Evolutionary conservation across 2,113 vertebrate species (phyloP).

Genomic region (Oostethus manadensis): DNA sequence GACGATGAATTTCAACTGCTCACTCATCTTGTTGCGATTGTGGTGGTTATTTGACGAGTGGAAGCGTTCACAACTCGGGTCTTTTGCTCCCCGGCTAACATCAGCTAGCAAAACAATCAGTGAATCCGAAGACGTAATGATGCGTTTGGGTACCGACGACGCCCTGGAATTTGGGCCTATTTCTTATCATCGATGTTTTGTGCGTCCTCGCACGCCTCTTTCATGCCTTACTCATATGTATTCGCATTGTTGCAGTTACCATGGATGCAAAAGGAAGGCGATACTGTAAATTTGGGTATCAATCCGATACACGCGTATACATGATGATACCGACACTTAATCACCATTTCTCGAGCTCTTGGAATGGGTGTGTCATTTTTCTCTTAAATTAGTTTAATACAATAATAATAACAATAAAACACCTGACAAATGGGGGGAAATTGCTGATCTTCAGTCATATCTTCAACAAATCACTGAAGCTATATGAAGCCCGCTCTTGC

Average conservation of each 20-base stretch:
- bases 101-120: not conserved
- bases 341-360: too few relatives aligned
- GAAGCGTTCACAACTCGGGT: slow-evolving; percentile 8
- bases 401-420: too few relatives aligned
- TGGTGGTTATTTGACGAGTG: slow-evolving; percentile 1
- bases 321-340: too few relatives aligned
- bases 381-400: too few relatives aligned
- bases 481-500: too few relatives aligned
- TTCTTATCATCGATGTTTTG: too few relatives aligned
- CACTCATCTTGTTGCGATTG: slow-evolving; percentile 76
- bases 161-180: not conserved
- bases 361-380: too few relatives aligned
- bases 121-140: not conserved
- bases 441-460: too few relatives aligned
- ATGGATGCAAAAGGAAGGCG: slow-evolving; percentile 34
- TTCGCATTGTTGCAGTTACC: slow-evolving; percentile 15
- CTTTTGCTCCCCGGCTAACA: not conserved
- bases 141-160: not conserved
- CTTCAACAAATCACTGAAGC: too few relatives aligned
- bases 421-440: too few relatives aligned
- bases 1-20: slow-evolving; percentile 91
- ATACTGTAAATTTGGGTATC: too few relatives aligned
- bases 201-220: not conserved
- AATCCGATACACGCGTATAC: too few relatives aligned
- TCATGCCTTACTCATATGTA: not conserved